Evolutionary conservation across 1,140 invertebrate species (phyloP).

Genomic region (Maniola jurtina): DNA sequence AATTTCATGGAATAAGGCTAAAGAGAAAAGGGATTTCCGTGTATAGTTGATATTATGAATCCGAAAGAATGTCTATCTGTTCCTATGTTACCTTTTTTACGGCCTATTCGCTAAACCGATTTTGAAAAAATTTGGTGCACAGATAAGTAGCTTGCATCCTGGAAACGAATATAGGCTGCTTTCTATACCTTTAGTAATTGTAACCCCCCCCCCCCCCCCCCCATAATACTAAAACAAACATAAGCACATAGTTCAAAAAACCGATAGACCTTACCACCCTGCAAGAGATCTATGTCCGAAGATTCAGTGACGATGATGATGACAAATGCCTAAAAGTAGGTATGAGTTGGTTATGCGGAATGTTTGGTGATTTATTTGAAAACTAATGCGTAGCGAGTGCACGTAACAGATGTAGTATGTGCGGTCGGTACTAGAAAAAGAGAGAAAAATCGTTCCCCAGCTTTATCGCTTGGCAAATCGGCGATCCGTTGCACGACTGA

Average conservation of each 20-base stretch:
- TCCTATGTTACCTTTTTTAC: no score
- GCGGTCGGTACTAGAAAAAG: background rate
- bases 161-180: no score
- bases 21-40: no score
- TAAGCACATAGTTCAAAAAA: background rate
- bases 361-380: constrained; percentile 5
- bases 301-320: background rate
- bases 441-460: constrained; percentile 14
- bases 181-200: no score
- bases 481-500: constrained; percentile 15
- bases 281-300: background rate
- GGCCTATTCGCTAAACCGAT: no score
- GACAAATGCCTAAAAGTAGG: background rate
- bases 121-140: background rate
- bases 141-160: background rate
- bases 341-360: background rate
- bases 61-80: no score
- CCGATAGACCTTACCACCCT: background rate
- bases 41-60: no score
- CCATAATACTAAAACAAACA: background rate
- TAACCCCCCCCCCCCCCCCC: no score
- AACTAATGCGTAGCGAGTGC: background rate
- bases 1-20: no score
- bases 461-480: constrained; percentile 16
- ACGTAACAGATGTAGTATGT: constrained; percentile 9